These are phyloP conservation scores for Raja brachyura DNA, from an alignment of 2,113 vertebrate genomes.

Conservation along the genomic window DNA sequence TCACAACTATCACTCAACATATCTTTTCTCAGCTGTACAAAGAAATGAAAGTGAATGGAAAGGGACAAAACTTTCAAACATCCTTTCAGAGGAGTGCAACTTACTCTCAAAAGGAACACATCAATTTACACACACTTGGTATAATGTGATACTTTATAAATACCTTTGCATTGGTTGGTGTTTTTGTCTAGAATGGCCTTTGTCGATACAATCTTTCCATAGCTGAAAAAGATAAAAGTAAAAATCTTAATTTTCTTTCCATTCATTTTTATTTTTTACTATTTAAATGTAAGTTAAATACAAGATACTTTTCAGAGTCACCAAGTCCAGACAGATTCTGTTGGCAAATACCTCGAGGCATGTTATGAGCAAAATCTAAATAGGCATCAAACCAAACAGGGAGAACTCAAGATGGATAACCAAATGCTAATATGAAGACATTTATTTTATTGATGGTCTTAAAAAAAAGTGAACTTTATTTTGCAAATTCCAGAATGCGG, in stretches of 20 bases:
- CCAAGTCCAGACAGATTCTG: not conserved
- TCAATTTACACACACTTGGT: not conserved
- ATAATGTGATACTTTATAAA: constrained; percentile 43
- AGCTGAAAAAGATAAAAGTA: constrained; percentile 61
- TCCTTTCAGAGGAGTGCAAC: not conserved
- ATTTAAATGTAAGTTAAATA: not conserved
- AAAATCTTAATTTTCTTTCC: constrained; percentile 38
- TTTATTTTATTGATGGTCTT: not conserved
- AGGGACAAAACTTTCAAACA: not conserved
- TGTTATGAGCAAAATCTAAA: not conserved
- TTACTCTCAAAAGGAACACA: not conserved
- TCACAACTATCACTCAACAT: not conserved
- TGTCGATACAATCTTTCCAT: constrained; percentile 95
- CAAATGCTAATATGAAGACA: not conserved
- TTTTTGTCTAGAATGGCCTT: constrained; percentile 98
- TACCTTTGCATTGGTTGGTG: constrained; percentile 99
- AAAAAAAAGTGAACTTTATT: not conserved
- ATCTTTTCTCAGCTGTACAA: not conserved
- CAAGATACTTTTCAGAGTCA: not conserved
- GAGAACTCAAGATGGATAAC: not conserved
- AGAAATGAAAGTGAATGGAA: not conserved
- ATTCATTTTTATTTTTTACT: not conserved
- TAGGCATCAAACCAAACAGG: not conserved
- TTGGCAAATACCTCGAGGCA: too few species aligned
- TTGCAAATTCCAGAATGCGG: not conserved